Conservation (phyloP, 2,113 vertebrate species). For the Arenaria interpres region DNA sequence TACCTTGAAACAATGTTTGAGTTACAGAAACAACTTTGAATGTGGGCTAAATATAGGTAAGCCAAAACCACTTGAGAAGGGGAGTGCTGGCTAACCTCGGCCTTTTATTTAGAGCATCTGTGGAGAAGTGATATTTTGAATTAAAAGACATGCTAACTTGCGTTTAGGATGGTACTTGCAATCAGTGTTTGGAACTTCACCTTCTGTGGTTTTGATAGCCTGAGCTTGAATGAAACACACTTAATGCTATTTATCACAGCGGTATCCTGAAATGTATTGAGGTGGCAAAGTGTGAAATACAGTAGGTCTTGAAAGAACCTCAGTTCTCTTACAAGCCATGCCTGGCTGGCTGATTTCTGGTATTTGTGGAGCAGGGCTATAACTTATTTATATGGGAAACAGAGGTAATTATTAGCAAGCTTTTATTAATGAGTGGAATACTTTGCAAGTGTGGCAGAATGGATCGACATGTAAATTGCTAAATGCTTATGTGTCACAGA, state of each 20-base stretch:
- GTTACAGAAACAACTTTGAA: not conserved
- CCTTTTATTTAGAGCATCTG: not conserved
- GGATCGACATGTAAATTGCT: not conserved
- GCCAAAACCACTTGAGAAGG: not conserved
- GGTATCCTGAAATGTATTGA: not conserved
- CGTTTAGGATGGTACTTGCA: not conserved
- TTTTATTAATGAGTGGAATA: not conserved
- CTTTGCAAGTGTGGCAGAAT: not conserved
- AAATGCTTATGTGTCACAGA: not conserved
- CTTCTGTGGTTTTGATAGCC: not conserved
- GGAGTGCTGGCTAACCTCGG: accelerated
- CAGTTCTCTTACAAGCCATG: not conserved
- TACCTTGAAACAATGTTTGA: accelerated
- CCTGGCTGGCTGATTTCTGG: not conserved
- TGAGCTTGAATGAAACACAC: not conserved
- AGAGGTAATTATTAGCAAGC: not conserved
- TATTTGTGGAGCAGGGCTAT: not conserved
- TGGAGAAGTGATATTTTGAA: not conserved
- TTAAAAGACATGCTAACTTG: not conserved
- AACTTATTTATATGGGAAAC: not conserved
- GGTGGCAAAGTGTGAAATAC: not conserved
- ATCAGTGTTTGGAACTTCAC: not conserved
- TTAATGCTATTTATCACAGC: not conserved
- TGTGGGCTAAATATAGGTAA: not conserved
- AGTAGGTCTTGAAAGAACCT: not conserved